Conservation (phyloP, 2,113 vertebrate species). For the Acinonyx jubatus region DNA sequence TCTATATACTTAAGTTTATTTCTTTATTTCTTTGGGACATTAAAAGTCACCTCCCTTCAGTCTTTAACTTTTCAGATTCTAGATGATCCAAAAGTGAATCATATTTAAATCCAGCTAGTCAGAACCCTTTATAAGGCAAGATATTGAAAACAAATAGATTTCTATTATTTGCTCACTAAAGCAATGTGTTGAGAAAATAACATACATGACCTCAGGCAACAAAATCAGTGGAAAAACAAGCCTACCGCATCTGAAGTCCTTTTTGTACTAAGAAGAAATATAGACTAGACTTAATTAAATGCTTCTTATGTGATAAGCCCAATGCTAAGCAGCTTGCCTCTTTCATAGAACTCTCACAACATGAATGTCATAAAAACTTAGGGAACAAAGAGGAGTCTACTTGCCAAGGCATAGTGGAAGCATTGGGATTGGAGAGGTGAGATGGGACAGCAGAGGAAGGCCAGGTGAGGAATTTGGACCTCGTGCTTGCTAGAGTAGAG, state of each 20-base stretch:
- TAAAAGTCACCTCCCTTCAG: background rate
- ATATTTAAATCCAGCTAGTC: conserved; percentile 40
- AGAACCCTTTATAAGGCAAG: background rate
- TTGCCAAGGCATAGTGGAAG: background rate
- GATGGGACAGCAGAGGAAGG: background rate
- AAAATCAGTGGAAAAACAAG: background rate
- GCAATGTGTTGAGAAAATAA: background rate
- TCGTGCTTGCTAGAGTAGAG: no score
- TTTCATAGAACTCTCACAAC: background rate
- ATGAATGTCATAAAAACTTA: background rate
- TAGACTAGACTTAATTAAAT: conserved; percentile 27
- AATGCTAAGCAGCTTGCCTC: background rate
- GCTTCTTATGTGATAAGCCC: background rate
- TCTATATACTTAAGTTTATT: background rate
- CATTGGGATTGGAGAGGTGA: background rate
- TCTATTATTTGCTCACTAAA: background rate
- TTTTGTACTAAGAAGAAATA: background rate
- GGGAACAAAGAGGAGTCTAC: background rate
- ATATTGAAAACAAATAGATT: conserved; percentile 15
- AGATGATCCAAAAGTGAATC: background rate
- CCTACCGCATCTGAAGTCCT: background rate
- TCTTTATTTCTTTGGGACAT: background rate
- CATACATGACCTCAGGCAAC: background rate
- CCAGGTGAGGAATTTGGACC: background rate
- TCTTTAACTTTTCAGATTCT: background rate